These are phyloP conservation scores for Carabus problematicus DNA, from an alignment of 2,888 invertebrate species.

Conservation along the genomic window DNA sequence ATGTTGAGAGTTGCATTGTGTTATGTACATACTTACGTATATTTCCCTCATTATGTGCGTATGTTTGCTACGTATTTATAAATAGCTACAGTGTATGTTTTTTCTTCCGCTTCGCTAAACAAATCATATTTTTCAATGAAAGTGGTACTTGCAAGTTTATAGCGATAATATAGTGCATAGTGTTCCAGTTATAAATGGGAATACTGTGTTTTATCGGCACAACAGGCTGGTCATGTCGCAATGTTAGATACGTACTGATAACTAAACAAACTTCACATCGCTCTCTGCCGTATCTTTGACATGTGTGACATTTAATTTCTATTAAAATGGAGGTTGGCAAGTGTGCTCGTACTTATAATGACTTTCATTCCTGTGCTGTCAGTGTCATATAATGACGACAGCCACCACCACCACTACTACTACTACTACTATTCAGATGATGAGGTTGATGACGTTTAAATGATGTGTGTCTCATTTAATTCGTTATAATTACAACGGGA, in stretches of 20 bases:
- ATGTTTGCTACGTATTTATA: too few species aligned
- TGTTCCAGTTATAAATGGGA: not conserved
- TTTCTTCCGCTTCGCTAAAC: too few species aligned
- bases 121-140: too few species aligned
- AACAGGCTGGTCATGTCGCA: not conserved
- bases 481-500: constrained; percentile 4
- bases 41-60: too few species aligned
- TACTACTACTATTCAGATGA: not conserved
- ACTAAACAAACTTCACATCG: not conserved
- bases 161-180: too few species aligned
- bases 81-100: too few species aligned
- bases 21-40: too few species aligned
- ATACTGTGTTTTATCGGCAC: too few species aligned
- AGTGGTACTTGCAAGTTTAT: too few species aligned
- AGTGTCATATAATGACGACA: constrained; percentile 10
- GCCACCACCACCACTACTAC: too few species aligned
- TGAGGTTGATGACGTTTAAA: constrained; percentile 6
- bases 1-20: too few species aligned
- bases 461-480: constrained; percentile 13
- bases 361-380: constrained; percentile 27
- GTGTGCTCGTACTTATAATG: constrained; percentile 6
- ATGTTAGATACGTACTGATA: not conserved
- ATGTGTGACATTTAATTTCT: constrained; percentile 29
- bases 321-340: constrained; percentile 17
- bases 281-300: not conserved